Conservation (phyloP, 2,113 vertebrate species). For the Notothenia coriiceps region DNA sequence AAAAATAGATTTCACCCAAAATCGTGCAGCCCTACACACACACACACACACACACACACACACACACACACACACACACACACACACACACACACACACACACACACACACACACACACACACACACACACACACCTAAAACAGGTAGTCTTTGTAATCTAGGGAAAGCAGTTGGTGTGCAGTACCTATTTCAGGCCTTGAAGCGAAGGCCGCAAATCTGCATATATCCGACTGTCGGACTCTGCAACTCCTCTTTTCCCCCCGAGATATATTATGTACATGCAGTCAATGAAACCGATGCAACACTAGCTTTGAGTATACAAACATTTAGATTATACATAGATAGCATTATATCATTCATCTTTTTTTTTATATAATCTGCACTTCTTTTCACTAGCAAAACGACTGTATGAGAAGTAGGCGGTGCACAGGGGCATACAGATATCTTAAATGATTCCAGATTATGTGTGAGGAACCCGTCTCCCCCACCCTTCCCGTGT, state of each 20-base stretch:
- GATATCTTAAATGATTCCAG: slow-evolving; percentile 54
- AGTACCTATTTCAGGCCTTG: slow-evolving; percentile 59
- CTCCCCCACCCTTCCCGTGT: background rate
- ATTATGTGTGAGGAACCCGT: slow-evolving; percentile 11
- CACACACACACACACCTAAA: too few relatives aligned
- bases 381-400: slow-evolving; percentile 34
- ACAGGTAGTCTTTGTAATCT: slow-evolving; percentile 24
- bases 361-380: slow-evolving; percentile 53
- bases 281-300: slow-evolving; percentile 72
- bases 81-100: too few relatives aligned
- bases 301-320: slow-evolving; percentile 75
- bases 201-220: slow-evolving; percentile 17
- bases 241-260: slow-evolving; percentile 15
- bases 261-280: slow-evolving; percentile 71
- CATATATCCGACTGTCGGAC: slow-evolving; percentile 8
- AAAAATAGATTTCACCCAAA: background rate
- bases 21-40: slow-evolving; percentile 26
- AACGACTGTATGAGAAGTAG: slow-evolving; percentile 20
- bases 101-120: too few relatives aligned
- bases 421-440: slow-evolving; percentile 35
- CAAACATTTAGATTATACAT: slow-evolving; percentile 80
- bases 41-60: slow-evolving; percentile 22
- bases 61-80: too few relatives aligned
- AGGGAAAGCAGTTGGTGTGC: slow-evolving; percentile 56
- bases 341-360: slow-evolving; percentile 74